phyloP scores from a whole-genome alignment of 1,140 invertebrate genomes.

The Bombus waltoni region DNA sequence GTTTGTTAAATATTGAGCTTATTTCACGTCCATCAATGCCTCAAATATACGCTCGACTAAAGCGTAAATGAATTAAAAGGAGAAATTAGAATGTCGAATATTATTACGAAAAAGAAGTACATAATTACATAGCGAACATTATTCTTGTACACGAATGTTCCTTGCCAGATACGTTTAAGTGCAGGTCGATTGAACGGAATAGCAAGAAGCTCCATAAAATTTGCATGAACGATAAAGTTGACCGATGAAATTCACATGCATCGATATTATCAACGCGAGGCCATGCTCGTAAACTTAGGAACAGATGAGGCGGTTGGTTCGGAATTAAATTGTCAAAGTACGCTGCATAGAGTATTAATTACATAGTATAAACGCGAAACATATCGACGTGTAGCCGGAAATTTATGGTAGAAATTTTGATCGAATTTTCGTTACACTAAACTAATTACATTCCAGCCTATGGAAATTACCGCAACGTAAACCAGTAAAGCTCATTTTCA shows the following conservation, averaged over 20 bases:
- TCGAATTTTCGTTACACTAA: neutral
- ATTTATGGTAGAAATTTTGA: neutral
- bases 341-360: neutral
- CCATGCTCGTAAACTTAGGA: neutral
- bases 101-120: neutral
- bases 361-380: neutral
- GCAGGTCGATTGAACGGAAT: neutral
- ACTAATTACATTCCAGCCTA: neutral
- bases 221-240: conserved; percentile 14
- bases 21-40: too few relatives aligned
- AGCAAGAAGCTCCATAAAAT: neutral
- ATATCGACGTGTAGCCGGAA: neutral
- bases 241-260: neutral
- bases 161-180: neutral
- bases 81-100: neutral
- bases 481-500: neutral
- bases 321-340: conserved; percentile 10
- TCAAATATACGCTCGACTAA: too few relatives aligned
- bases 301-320: neutral
- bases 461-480: neutral
- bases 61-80: neutral
- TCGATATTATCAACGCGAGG: neutral
- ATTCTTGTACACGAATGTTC: neutral
- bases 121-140: neutral
- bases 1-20: too few relatives aligned